Evolutionary conservation across 2,888 invertebrate genomes (phyloP).

Genomic region (Agonopterix heracliana): DNA sequence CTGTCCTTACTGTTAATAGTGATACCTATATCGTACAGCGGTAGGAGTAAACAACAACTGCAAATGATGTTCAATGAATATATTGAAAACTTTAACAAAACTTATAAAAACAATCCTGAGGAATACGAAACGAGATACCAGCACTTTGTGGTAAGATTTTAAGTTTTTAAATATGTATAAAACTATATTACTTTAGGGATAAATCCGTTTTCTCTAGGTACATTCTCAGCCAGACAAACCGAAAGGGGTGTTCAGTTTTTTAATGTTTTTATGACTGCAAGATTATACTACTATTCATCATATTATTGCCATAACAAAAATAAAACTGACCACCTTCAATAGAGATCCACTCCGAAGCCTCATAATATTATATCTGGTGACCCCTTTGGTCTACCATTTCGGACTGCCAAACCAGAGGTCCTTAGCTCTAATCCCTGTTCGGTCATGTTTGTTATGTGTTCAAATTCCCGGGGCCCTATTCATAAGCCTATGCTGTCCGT

Average conservation of each 20-base stretch:
- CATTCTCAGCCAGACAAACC: too few species aligned
- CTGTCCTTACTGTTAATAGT: slow-evolving; percentile 54
- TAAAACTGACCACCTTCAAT: too few species aligned
- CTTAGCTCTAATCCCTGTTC: too few species aligned
- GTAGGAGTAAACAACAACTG: slow-evolving; percentile 34
- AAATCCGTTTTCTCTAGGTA: too few species aligned
- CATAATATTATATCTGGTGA: too few species aligned
- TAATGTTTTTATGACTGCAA: neutral
- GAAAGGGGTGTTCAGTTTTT: neutral
- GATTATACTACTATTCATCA: neutral
- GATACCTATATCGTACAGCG: slow-evolving; percentile 43
- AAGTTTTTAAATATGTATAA: neutral
- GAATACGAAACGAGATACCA: slow-evolving; percentile 69
- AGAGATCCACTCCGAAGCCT: too few species aligned
- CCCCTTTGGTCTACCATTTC: too few species aligned
- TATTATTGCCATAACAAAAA: neutral
- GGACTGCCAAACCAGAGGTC: too few species aligned
- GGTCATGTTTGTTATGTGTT: too few species aligned
- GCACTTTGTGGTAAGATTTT: slow-evolving; percentile 68
- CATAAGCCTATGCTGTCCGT: too few species aligned
- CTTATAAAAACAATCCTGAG: slow-evolving; percentile 56
- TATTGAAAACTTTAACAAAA: slow-evolving; percentile 72
- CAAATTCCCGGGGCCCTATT: too few species aligned
- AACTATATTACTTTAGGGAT: neutral
- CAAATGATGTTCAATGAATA: slow-evolving; percentile 66